phyloP scores from a whole-genome alignment of 1,140 invertebrate genomes.

The Diachasma alloeum region DNA sequence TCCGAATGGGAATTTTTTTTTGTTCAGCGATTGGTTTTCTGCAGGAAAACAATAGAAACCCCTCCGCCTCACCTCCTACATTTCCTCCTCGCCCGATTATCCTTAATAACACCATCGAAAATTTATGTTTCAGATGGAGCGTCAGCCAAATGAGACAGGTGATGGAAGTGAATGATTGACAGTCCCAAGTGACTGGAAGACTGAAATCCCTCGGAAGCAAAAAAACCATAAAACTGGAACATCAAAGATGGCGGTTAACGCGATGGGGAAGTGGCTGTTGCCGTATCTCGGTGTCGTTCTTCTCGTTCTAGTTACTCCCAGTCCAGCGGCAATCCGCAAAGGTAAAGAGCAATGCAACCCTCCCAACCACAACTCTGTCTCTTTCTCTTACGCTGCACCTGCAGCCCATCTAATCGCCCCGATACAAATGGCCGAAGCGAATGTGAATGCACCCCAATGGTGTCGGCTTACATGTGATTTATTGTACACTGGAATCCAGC shows the following conservation, averaged over 20 bases:
- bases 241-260: slow-evolving; percentile 39
- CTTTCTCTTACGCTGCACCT: neutral
- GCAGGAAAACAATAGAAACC: no score
- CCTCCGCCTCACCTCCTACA: no score
- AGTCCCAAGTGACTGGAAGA: slow-evolving; percentile 32
- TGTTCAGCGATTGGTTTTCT: no score
- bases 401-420: neutral
- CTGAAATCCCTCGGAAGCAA: neutral
- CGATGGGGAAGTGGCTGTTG: slow-evolving; percentile 46
- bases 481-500: slow-evolving; percentile 37
- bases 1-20: no score
- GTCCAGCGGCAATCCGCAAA: slow-evolving; percentile 59
- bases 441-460: slow-evolving; percentile 25
- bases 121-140: slow-evolving; percentile 33
- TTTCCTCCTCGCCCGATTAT: no score
- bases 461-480: slow-evolving; percentile 40
- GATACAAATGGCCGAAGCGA: slow-evolving; percentile 2
- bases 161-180: slow-evolving; percentile 46
- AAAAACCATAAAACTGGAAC: slow-evolving; percentile 12
- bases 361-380: neutral
- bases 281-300: slow-evolving; percentile 54
- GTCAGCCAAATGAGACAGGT: slow-evolving; percentile 25
- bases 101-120: no score
- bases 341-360: slow-evolving; percentile 50
- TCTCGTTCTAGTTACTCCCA: slow-evolving; percentile 56